Base-by-base conservation (phyloP, 2,888 invertebrate genomes). In the Apamea monoglypha region DNA sequence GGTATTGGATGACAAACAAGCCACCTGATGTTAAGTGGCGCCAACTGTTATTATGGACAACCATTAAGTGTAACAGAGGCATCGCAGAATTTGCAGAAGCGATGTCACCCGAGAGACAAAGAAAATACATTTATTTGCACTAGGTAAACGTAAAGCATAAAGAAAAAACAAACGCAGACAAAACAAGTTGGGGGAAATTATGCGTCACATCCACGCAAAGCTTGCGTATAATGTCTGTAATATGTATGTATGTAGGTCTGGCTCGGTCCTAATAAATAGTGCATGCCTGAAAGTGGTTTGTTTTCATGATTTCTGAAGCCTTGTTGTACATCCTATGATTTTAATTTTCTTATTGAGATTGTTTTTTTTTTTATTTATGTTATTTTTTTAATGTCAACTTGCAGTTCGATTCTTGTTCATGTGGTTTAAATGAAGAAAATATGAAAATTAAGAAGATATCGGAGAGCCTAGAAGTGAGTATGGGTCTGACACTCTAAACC, bases 391-490 rank as follows among this genome's bases (percentile, higher is more conserved):
- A 89, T 77, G 36, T 67, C 36, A 56, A 40, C 40, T 84, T 85
- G 4, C 93, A 96, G 96, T 85, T 2, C 94, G 93, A 50, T 78
- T 63, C 79, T 78, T 96, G 96, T 80, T 91, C 92, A 2, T 96
- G 95, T 86, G 95, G 94, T 0, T 84, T 95, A 77, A 83, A 91
- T 74, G 92, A 94, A 67, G 95, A 96, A 83, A 95, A 94, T 80
- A 88, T 69, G 76, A 92, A 83, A 79, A 82, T 95, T 44, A 94
- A 92, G 74, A 36, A 69, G 25, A 66, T 50, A 87, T 47, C 68
- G 6, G 87, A 84, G 68, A 32, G 14, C 18, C 53, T 69, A 32
- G 73, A 83, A 78, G 84, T 84, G 61, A 84, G 87, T 84, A 83
- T 69, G 21, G 18, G 18, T 36, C 12, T n/a, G 12, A n/a, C 18